Base-by-base conservation (phyloP, 2,888 invertebrate species). In the Conomelus anceps region DNA sequence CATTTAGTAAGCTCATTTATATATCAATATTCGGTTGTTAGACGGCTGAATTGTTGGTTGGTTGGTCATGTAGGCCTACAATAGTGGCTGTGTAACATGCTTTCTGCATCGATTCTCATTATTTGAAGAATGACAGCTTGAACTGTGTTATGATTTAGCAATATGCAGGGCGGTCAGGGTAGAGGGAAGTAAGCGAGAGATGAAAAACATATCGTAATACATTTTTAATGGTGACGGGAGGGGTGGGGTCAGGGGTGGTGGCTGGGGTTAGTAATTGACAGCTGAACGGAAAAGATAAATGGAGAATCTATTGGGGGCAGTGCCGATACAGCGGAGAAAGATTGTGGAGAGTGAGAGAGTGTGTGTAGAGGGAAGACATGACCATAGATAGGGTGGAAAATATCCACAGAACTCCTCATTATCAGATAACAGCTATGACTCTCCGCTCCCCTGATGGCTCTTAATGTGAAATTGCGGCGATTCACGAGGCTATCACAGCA, bases 181-280 rank as follows among this genome's bases (percentile, higher is more conserved):
- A 34, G 34, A 34, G 86, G 86, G 86, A 24, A 26, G n/a, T 26
- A 9, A 86, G 86, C 24, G 22, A 23, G 23, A 23, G 86, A 86
- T 86, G n/a, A 23, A 86, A 86, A 86, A 86, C 86, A 86, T 86
- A 86, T 86, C 86, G 86, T 86, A 86, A 86, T 86, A 86, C 86
- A 86, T 86, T 86, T 86, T 86, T 86, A 86, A 86, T 86, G 86
- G 86, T 7, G 86, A 26, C 23, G 86, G 86, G 24, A 86, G 86
- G 85, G 26, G 22, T 22, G 84, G 23, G 86, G 86, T n/a, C 20
- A n/a, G 85, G 26, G 26, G 9, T 23, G 23, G 23, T 24, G 86
- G 23, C 86, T 86, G 86, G 86, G 26, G 24, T 86, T 86, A 23
- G 86, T 86, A 86, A 86, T 86, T 86, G 86, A 86, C 86, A 86